Evolutionary conservation across 2,888 invertebrate genomes (phyloP).

Genomic region (Priocnemis perturbator): DNA sequence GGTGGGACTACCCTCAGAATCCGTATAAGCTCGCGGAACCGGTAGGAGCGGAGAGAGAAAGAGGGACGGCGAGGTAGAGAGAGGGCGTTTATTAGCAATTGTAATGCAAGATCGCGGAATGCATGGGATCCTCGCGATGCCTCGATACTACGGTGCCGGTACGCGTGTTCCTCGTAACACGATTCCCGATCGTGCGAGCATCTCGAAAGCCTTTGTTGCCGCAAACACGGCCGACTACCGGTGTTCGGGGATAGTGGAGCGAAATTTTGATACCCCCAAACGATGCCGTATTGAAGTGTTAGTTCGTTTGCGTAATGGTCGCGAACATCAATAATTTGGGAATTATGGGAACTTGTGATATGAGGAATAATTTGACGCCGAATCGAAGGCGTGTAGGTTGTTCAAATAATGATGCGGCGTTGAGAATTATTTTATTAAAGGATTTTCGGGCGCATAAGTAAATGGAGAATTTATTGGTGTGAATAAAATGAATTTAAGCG

Average conservation of each 20-base stretch:
- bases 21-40: conserved; percentile 2
- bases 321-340: too few species aligned
- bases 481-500: too few species aligned
- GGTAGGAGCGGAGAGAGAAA: conserved; percentile 21
- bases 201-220: conserved; percentile 26
- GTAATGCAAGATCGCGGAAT: conserved; percentile 67
- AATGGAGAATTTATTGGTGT: too few species aligned
- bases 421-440: too few species aligned
- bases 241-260: background rate
- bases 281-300: too few species aligned
- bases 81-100: conserved; percentile 66
- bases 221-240: background rate
- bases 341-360: too few species aligned
- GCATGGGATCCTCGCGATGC: conserved; percentile 59
- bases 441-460: too few species aligned
- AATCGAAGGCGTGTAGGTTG: too few species aligned
- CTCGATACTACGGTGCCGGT: conserved; percentile 61
- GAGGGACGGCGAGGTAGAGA: conserved; percentile 20
- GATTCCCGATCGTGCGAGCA: conserved; percentile 45
- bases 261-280: too few species aligned
- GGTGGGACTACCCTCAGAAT: background rate
- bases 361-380: too few species aligned
- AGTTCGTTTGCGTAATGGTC: too few species aligned
- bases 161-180: conserved; percentile 63
- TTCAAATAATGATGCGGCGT: too few species aligned